Conservation (phyloP, 2,797 vertebrate genomes). For the Phrynocephalus guinanensis region DNA sequence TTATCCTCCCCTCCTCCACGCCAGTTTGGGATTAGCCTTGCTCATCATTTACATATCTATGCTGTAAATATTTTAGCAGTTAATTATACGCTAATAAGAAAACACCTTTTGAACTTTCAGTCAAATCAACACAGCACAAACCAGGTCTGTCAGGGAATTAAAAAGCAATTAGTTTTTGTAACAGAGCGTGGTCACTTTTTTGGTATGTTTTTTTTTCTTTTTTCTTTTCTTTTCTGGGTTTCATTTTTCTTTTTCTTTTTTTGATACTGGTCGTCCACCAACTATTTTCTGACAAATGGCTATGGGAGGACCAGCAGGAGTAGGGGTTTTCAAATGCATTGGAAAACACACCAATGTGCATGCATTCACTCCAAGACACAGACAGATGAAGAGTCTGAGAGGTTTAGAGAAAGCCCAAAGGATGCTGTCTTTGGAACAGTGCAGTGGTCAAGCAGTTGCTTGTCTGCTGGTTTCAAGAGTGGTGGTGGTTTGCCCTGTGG, state of each 20-base stretch:
- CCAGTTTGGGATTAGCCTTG: slow-evolving; percentile 71
- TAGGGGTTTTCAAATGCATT: background rate
- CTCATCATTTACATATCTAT: slow-evolving; percentile 75
- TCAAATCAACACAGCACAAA: slow-evolving; percentile 72
- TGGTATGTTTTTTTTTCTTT: background rate
- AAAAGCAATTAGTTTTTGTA: slow-evolving; percentile 78
- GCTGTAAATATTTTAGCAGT: slow-evolving; percentile 80
- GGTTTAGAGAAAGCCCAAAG: background rate
- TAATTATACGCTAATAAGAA: slow-evolving; percentile 82
- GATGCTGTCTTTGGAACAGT: background rate
- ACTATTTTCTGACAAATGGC: slow-evolving; percentile 40
- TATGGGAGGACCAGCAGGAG: slow-evolving; percentile 22
- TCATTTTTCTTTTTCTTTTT: slow-evolving; percentile 48
- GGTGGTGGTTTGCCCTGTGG: background rate
- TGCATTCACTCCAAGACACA: background rate
- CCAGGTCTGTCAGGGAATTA: slow-evolving; percentile 70
- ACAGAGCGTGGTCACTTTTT: slow-evolving; percentile 59
- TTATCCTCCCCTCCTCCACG: slow-evolving; percentile 51
- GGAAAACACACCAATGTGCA: background rate
- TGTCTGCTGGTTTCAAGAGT: background rate
- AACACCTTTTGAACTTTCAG: slow-evolving; percentile 80
- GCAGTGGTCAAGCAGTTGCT: background rate
- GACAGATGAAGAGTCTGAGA: background rate
- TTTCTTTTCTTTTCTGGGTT: slow-evolving; percentile 33
- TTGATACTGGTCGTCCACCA: slow-evolving; percentile 61